These are phyloP conservation scores for Micropoecilia bifurca DNA, from an alignment of 2,797 vertebrate species.

Conservation along the genomic window DNA sequence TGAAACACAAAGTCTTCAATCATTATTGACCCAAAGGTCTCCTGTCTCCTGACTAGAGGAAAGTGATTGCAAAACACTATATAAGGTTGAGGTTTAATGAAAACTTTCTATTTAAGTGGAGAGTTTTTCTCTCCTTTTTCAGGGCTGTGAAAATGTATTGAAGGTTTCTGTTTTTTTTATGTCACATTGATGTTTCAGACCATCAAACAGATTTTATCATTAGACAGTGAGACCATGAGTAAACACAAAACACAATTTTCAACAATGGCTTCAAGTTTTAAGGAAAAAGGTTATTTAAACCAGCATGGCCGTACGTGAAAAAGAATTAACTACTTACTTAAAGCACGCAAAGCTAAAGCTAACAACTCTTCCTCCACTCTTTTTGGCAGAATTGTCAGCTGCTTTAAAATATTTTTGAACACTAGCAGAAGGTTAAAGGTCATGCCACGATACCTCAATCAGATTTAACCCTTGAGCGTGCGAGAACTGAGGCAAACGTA, in stretches of 20 bases:
- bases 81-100: neutral
- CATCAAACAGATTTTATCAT: neutral
- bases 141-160: neutral
- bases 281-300: neutral
- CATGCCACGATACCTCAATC: too few species aligned
- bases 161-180: neutral
- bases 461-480: neutral
- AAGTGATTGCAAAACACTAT: neutral
- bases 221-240: neutral
- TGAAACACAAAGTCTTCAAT: slow-evolving; percentile 1
- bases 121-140: neutral
- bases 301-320: neutral
- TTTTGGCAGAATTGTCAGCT: neutral
- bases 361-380: neutral
- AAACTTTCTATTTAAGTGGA: neutral
- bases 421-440: neutral
- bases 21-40: neutral
- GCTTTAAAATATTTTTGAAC: neutral
- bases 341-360: neutral
- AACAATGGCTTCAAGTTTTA: neutral
- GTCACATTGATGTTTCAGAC: neutral
- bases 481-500: too few species aligned
- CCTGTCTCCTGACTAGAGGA: neutral
- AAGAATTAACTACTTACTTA: neutral
- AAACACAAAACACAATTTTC: neutral